phyloP scores from a whole-genome alignment of 1,140 invertebrate genomes.

The Temnothorax longispinosus region DNA sequence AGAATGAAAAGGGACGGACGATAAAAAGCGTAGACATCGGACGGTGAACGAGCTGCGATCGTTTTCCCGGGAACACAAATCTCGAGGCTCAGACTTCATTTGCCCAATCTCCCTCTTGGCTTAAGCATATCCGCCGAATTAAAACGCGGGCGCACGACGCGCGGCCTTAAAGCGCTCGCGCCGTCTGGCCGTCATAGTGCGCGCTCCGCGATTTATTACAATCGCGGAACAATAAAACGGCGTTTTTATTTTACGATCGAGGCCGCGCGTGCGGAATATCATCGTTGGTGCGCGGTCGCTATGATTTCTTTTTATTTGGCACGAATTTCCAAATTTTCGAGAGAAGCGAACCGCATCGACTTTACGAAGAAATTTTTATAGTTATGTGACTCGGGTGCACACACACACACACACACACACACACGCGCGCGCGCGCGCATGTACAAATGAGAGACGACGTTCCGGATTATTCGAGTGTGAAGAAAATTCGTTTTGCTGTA shows the following conservation, averaged over 20 bases:
- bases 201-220: constrained; percentile 29
- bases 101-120: background rate
- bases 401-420: background rate
- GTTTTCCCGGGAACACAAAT: constrained; percentile 41
- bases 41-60: background rate
- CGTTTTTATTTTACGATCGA: constrained; percentile 55
- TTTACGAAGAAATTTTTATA: constrained; percentile 42
- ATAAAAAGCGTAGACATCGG: background rate
- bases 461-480: constrained; percentile 20
- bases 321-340: constrained; percentile 11
- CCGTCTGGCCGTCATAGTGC: background rate
- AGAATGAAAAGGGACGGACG: background rate
- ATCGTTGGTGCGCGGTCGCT: background rate
- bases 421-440: background rate
- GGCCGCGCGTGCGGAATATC: background rate
- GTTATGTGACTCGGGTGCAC: constrained; percentile 1
- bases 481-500: constrained; percentile 37
- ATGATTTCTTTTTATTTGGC: constrained; percentile 23
- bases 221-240: background rate
- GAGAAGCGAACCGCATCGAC: constrained; percentile 39
- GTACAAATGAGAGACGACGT: background rate
- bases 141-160: background rate
- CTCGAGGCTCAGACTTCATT: constrained; percentile 24
- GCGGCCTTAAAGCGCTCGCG: background rate
- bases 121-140: constrained; percentile 23